These are phyloP conservation scores for Stenolophus ochropezus DNA, from an alignment of 2,888 invertebrate genomes.

Conservation along the genomic window DNA sequence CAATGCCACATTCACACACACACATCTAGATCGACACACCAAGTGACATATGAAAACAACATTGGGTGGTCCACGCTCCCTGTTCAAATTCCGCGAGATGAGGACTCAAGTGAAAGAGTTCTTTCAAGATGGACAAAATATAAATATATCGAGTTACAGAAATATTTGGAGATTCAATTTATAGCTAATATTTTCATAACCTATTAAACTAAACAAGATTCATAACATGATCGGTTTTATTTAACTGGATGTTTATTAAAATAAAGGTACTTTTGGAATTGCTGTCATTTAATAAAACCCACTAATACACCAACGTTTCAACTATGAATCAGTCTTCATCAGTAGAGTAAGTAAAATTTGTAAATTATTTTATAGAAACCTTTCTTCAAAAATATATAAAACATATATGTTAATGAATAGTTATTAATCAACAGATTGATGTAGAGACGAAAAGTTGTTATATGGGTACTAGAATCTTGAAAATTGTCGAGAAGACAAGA, in stretches of 20 bases:
- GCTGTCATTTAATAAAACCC: no score
- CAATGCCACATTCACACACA: neutral
- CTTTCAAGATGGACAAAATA: neutral
- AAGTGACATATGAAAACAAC: slow-evolving; percentile 36
- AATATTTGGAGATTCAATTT: neutral
- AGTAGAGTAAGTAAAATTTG: no score
- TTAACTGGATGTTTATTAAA: neutral
- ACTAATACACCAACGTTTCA: no score
- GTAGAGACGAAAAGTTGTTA: no score
- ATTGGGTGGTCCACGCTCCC: slow-evolving; percentile 44
- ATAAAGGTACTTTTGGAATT: no score
- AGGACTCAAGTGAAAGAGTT: neutral
- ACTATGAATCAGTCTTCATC: no score
- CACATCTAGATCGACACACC: neutral
- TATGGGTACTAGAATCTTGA: no score
- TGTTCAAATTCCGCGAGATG: slow-evolving; percentile 1
- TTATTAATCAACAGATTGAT: no score
- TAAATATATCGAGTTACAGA: neutral
- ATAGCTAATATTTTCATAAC: neutral
- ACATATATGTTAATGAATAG: no score
- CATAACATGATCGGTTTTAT: neutral
- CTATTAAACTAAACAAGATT: neutral
- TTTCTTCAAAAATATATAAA: no score
- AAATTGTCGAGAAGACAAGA: no score
- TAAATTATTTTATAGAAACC: no score